A percentile compares a stretch with the other conserved stretches of the same genome.
Evolutionary conservation across 2,888 invertebrate genomes (phyloP).

Genomic region (Bellardia pandia): DNA sequence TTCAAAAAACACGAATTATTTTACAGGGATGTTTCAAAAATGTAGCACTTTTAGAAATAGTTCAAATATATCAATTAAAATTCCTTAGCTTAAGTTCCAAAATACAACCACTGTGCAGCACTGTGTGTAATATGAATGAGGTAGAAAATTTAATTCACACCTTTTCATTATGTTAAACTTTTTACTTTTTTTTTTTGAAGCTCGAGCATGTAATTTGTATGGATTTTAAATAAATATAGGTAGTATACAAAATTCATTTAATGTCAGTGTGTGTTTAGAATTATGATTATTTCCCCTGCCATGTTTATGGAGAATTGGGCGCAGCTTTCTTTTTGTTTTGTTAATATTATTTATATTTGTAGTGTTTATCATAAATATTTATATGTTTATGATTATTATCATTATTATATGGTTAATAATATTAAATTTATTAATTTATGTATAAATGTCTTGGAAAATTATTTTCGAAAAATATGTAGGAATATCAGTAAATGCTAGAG

Average conservation of each 20-base stretch:
- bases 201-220: slow-evolving; percentile 35
- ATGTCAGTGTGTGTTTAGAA: slow-evolving; percentile 45
- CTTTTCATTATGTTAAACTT: slow-evolving; percentile 45
- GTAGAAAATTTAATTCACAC: slow-evolving; percentile 48
- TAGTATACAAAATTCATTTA: slow-evolving; percentile 44
- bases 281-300: slow-evolving; percentile 38
- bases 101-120: slow-evolving; percentile 22
- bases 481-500: neutral
- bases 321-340: slow-evolving; percentile 46
- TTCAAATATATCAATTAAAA: no score
- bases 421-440: slow-evolving; percentile 39
- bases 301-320: slow-evolving; percentile 31
- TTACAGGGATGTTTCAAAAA: no score
- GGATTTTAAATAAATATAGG: slow-evolving; percentile 49
- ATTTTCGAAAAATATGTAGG: neutral
- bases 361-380: slow-evolving; percentile 28
- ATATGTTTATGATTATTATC: slow-evolving; percentile 49
- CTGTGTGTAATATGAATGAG: slow-evolving; percentile 6
- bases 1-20: no score
- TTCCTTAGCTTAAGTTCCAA: no score
- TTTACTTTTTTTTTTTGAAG: slow-evolving; percentile 26
- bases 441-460: neutral
- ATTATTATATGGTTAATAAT: slow-evolving; percentile 18
- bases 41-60: no score
- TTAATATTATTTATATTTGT: slow-evolving; percentile 3